Evolutionary conservation across 1,140 invertebrate species (phyloP).

Genomic region (Drosophila quadrilineata): DNA sequence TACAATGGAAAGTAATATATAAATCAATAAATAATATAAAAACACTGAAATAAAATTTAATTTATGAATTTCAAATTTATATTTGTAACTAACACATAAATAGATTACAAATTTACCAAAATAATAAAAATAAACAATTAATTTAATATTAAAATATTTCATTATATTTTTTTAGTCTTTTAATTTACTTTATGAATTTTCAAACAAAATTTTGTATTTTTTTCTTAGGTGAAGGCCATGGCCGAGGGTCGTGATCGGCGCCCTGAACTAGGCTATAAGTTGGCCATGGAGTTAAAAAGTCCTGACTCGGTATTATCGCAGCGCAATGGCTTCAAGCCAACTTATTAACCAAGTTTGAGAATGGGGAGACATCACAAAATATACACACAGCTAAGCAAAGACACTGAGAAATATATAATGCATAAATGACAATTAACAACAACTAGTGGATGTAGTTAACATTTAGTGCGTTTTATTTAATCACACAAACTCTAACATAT

Average conservation of each 20-base stretch:
- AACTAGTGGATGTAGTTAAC: constrained; percentile 40
- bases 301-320: constrained; percentile 81
- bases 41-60: too few relatives aligned
- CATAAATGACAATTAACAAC: constrained; percentile 23
- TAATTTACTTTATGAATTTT: too few relatives aligned
- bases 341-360: constrained; percentile 27
- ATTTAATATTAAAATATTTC: too few relatives aligned
- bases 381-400: constrained; percentile 19
- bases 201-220: too few relatives aligned
- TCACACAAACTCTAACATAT: constrained; percentile 16
- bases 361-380: constrained; percentile 3
- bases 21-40: too few relatives aligned
- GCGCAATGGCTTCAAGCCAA: constrained; percentile 68
- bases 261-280: constrained; percentile 92
- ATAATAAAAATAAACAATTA: too few relatives aligned
- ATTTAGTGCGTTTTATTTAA: constrained; percentile 38
- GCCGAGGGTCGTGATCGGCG: constrained; percentile 92
- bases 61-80: too few relatives aligned
- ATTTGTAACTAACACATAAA: too few relatives aligned
- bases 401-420: constrained; percentile 33
- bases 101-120: too few relatives aligned
- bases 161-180: too few relatives aligned
- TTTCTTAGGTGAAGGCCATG: constrained; percentile 88
- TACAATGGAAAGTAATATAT: too few relatives aligned
- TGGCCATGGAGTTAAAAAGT: constrained; percentile 90